Conservation (phyloP, 2,113 vertebrate species). For the Syngnathus floridae region DNA sequence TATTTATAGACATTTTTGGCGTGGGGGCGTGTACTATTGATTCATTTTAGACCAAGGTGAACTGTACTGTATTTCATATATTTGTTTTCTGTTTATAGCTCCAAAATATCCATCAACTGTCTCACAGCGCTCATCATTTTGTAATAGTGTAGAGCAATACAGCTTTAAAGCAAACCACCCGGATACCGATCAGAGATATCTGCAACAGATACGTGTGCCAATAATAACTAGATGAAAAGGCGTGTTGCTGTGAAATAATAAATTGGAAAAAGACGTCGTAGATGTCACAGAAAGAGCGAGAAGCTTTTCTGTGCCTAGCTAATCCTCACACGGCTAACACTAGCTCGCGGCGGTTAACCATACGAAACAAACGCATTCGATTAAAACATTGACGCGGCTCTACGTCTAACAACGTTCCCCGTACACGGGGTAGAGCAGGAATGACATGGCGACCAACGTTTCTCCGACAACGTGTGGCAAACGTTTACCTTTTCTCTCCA, state of each 20-base stretch:
- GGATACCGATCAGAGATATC: not conserved
- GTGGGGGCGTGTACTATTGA: not conserved
- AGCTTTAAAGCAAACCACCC: constrained; percentile 19
- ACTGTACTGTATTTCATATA: too few species aligned
- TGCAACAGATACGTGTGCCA: too few species aligned
- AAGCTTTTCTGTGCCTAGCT: constrained; percentile 28
- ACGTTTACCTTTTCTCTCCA: constrained; percentile 92
- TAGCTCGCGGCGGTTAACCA: constrained; percentile 46
- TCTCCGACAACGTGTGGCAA: not conserved
- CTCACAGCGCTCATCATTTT: not conserved
- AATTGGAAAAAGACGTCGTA: not conserved
- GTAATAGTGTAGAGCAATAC: not conserved
- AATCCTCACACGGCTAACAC: constrained; percentile 63
- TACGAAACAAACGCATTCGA: constrained; percentile 51
- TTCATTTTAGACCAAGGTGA: not conserved
- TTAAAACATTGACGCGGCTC: constrained; percentile 20
- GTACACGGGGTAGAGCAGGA: not conserved
- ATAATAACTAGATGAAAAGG: not conserved
- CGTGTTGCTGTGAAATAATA: not conserved
- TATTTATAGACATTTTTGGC: not conserved
- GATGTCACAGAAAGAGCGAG: constrained; percentile 8
- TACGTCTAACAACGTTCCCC: not conserved
- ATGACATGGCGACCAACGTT: not conserved
- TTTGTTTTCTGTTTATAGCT: too few species aligned
- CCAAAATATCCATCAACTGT: too few species aligned